Conservation (phyloP, 2,888 invertebrate genomes). For the Scaptomyza flava region DNA sequence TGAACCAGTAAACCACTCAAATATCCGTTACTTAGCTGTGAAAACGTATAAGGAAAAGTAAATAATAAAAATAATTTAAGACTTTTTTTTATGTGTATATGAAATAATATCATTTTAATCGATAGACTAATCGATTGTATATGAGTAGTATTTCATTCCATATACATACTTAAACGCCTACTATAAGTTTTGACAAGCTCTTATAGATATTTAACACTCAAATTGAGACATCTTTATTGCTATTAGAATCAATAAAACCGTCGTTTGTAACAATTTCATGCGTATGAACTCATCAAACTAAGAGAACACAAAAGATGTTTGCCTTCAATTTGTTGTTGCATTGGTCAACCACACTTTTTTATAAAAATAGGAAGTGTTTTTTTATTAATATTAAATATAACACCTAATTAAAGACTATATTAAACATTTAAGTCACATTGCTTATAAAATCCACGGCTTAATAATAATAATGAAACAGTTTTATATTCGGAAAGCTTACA, state of each 20-base stretch:
- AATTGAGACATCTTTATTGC: background rate
- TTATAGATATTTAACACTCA: background rate
- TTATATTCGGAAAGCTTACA: background rate
- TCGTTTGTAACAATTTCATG: background rate
- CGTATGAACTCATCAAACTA: background rate
- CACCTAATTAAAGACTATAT: background rate
- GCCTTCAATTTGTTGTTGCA: background rate
- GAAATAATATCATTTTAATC: too few species aligned
- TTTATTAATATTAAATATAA: background rate
- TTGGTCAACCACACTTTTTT: background rate
- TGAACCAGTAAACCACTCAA: conserved; percentile 4
- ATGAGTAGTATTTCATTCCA: too few species aligned
- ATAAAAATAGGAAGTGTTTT: too few species aligned
- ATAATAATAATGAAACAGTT: background rate
- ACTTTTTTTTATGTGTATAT: too few species aligned
- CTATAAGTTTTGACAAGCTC: background rate
- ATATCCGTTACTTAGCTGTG: conserved; percentile 1
- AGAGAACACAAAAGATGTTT: background rate
- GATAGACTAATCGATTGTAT: too few species aligned
- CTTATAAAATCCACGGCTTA: background rate
- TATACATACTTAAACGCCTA: too few species aligned
- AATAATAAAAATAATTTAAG: background rate
- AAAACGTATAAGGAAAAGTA: too few species aligned
- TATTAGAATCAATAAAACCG: background rate
- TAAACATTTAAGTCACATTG: background rate